Evolutionary conservation across 2,888 invertebrate species (phyloP).

Genomic region (Hydrotaea cyrtoneurina): DNA sequence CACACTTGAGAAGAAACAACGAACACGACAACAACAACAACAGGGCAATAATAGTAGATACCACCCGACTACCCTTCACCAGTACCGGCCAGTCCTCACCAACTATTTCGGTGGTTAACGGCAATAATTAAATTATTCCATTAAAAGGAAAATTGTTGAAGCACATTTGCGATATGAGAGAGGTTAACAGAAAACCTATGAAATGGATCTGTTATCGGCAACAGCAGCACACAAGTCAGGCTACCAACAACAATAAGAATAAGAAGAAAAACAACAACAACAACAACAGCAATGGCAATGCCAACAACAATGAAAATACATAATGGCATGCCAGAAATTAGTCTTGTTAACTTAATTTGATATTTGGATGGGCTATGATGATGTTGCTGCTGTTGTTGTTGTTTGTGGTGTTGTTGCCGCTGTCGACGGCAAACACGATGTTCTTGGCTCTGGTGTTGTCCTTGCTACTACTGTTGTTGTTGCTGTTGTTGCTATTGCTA

Average conservation of each 20-base stretch:
- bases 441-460: neutral
- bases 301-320: neutral
- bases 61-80: neutral
- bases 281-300: conserved; percentile 6
- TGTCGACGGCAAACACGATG: conserved; percentile 27
- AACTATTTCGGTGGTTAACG: neutral
- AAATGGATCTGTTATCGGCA: conserved; percentile 33
- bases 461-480: conserved; percentile 25
- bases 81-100: neutral
- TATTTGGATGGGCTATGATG: conserved; percentile 21
- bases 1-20: conserved; percentile 1
- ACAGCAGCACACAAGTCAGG: neutral
- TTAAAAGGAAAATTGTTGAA: conserved; percentile 44
- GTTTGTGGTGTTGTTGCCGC: conserved; percentile 10
- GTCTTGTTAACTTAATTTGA: conserved; percentile 60
- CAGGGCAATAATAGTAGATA: neutral
- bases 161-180: conserved; percentile 44
- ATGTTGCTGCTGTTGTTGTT: conserved; percentile 18
- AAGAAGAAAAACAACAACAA: too few species aligned
- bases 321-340: conserved; percentile 52
- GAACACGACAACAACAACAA: neutral
- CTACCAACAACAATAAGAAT: too few species aligned
- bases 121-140: conserved; percentile 20
- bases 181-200: conserved; percentile 42
- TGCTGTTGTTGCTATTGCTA: conserved; percentile 30